These are phyloP conservation scores for Ichneumoninae sp. DNA, from an alignment of 2,888 invertebrate species.

Conservation along the genomic window DNA sequence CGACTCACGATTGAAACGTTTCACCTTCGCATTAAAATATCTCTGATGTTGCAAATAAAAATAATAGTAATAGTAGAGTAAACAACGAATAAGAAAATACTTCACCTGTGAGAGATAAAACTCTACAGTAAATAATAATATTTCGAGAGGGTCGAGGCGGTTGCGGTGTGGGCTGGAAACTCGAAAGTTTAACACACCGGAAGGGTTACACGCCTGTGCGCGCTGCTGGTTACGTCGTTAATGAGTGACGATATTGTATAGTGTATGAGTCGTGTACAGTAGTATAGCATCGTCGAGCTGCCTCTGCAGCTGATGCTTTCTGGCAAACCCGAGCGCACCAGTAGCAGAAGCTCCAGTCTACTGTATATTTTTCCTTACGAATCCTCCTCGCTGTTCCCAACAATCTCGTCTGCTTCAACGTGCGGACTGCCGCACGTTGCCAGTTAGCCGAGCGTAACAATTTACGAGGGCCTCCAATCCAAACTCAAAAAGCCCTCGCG, in stretches of 20 bases:
- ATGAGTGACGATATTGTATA: constrained; percentile 60
- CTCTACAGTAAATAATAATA: constrained; percentile 13
- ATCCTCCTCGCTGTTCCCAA: constrained; percentile 50
- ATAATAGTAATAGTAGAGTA: background rate
- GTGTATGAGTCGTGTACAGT: constrained; percentile 9
- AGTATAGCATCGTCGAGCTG: constrained; percentile 36
- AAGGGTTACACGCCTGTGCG: constrained; percentile 66
- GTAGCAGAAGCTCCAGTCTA: constrained; percentile 31
- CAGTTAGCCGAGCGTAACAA: constrained; percentile 64
- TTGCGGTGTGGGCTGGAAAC: constrained; percentile 37
- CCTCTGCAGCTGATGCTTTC: constrained; percentile 61
- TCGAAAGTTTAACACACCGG: constrained; percentile 65
- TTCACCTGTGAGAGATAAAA: constrained; percentile 1
- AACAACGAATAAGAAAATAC: background rate
- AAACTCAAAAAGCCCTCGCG: constrained; percentile 44
- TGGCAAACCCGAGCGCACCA: constrained; percentile 49
- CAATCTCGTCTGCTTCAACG: constrained; percentile 15
- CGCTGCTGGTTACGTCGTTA: constrained; percentile 67
- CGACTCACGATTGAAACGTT: background rate
- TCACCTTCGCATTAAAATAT: background rate
- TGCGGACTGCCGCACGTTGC: constrained; percentile 39
- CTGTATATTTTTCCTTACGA: constrained; percentile 67
- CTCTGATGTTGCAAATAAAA: background rate
- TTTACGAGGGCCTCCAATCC: constrained; percentile 66
- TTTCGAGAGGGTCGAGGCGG: background rate